Evolutionary conservation across 1,140 invertebrate genomes (phyloP), one percentile per base, ranked within the genome.

Genomic region (Rhagoletis pomonella): DNA sequence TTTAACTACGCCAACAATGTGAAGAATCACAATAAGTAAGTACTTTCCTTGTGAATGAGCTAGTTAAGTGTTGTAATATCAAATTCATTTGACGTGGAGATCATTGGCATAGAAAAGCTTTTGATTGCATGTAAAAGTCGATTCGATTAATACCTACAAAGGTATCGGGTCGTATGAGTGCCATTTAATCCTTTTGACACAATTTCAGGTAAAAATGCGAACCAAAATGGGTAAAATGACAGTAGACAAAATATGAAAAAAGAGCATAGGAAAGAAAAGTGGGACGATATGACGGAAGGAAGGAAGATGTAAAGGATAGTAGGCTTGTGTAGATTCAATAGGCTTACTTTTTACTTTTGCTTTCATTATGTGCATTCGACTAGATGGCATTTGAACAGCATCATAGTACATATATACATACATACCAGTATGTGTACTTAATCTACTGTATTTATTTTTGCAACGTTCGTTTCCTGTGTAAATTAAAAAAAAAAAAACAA

Each of bases 101-200:
- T 50, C 73, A 81, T 19, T 17, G 47, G 47, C 73, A 81, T 29
- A 58, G 14, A 55, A 81, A 81, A 81, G 47, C 44, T 19, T 29
- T 81, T 55, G n/a, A 81, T 29, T 55, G 73, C 44, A 44, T 81
- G 14, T 81, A 47, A n/a, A 81, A 81, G 19, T 55, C 73, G 73
- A 9, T 81, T 81, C 14, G 73, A 9, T 81, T 81, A 19, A 81
- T 55, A 14, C 73, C 73, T 55, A 81, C 73, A 81, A 55, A 81
- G 73, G 73, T 81, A 29, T 81, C 17, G 17, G 73, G 73, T 4
- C 73, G 47, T 81, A 81, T 81, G 73, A 81, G 44, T 81, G 73
- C 50, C 73, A 81, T 55, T 81, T 81, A 81, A 81, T 81, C 73
- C 73, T 81, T 81, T 81, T 81, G 73, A 81, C 73, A 81, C 73